These are phyloP conservation scores for Ceyx melanurus DNA, from an alignment of 2,113 vertebrate species.

Conservation along the genomic window DNA sequence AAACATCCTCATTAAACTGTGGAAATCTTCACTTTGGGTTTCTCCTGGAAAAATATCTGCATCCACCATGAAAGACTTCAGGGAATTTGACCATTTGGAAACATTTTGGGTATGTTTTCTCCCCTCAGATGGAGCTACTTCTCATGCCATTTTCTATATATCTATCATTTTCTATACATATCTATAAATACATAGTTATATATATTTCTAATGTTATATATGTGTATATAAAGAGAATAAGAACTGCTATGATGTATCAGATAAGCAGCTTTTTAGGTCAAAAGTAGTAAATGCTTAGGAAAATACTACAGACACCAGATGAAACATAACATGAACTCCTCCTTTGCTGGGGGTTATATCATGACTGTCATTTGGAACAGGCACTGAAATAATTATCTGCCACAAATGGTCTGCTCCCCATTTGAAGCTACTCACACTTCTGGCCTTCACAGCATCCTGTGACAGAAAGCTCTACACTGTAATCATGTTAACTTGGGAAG, in stretches of 20 bases:
- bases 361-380: background rate
- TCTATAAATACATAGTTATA: background rate
- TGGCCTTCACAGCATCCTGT: background rate
- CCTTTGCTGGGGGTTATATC: background rate
- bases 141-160: too few species aligned
- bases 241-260: background rate
- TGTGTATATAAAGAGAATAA: background rate
- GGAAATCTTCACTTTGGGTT: background rate
- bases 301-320: background rate
- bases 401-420: background rate
- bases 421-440: conserved; percentile 1
- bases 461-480: background rate
- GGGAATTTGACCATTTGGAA: background rate
- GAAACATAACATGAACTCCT: background rate
- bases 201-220: background rate
- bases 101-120: background rate
- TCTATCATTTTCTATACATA: background rate
- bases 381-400: conserved; percentile 6
- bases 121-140: background rate
- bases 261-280: background rate
- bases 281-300: background rate
- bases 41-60: background rate
- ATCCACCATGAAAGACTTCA: rapidly evolving
- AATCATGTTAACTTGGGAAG: background rate
- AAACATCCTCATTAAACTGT: background rate